Percentiles rank a stretch among this genome's conserved stretches.
Evolutionary conservation across 2,113 vertebrate species (phyloP).

Genomic region (Noturus placidus): DNA sequence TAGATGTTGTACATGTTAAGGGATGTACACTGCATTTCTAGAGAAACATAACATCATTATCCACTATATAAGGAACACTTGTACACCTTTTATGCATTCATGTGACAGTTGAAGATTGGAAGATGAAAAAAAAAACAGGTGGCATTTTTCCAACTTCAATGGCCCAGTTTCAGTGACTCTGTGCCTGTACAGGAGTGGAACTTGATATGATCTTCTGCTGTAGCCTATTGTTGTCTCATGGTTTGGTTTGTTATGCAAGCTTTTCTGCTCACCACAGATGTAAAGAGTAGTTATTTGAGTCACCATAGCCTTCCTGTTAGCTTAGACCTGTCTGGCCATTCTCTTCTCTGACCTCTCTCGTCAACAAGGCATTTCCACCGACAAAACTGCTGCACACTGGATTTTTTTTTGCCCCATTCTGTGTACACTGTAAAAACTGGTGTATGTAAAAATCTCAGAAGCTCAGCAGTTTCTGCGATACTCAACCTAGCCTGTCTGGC

Average conservation of each 20-base stretch:
- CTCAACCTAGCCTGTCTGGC: background rate
- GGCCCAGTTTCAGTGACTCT: background rate
- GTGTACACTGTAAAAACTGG: background rate
- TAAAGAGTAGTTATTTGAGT: background rate
- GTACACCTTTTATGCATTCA: background rate
- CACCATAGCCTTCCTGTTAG: background rate
- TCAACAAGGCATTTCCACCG: background rate
- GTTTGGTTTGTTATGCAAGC: background rate
- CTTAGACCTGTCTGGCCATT: background rate
- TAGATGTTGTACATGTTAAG: background rate
- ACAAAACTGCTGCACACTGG: background rate
- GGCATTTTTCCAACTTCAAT: background rate
- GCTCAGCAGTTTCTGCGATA: background rate
- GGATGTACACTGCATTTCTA: background rate
- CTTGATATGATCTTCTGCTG: background rate
- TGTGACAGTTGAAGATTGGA: background rate
- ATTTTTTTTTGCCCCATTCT: background rate
- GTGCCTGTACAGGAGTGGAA: background rate
- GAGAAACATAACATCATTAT: background rate
- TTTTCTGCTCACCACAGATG: background rate
- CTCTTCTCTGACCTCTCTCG: background rate
- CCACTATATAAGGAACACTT: background rate
- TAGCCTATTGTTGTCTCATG: background rate
- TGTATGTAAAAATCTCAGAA: background rate
- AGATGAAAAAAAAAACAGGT: background rate